Conservation (phyloP, 2,888 invertebrate genomes). For the Aproaerema taeniolella region DNA sequence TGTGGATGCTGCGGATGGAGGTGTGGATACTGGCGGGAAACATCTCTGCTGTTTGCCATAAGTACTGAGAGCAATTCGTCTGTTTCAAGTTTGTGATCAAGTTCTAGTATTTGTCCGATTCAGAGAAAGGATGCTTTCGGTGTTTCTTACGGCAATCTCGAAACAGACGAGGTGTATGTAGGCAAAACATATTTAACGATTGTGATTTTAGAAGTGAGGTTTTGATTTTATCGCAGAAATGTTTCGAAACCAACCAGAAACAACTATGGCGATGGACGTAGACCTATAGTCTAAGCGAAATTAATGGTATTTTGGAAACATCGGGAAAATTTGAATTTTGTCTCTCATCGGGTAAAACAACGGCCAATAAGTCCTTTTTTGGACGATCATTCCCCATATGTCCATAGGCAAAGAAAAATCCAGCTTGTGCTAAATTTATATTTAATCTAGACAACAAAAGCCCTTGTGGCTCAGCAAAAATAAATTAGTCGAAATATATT, state of each 20-base stretch:
- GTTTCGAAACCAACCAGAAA: conserved; percentile 37
- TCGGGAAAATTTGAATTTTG: conserved; percentile 46
- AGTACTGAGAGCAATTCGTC: too few species aligned
- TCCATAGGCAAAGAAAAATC: conserved; percentile 50
- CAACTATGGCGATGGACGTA: conserved; percentile 53
- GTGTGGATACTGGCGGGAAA: conserved; percentile 42
- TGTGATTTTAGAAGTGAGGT: too few species aligned
- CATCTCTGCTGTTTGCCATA: conserved; percentile 17
- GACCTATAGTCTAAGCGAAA: conserved; percentile 63
- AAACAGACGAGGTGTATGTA: too few species aligned
- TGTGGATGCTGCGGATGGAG: conserved; percentile 63
- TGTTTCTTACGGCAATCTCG: too few species aligned
- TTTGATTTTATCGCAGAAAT: conserved; percentile 44
- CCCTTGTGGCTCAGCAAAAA: conserved; percentile 29
- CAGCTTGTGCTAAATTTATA: conserved; percentile 31
- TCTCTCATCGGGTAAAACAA: conserved; percentile 13
- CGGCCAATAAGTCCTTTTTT: conserved; percentile 31
- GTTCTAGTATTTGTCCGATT: too few species aligned
- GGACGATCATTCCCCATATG: conserved; percentile 46
- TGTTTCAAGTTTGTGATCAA: too few species aligned
- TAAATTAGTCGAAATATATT: conserved; percentile 3
- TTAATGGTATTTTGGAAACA: conserved; percentile 38
- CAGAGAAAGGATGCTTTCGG: too few species aligned
- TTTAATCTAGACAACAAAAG: conserved; percentile 42
- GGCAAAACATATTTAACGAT: too few species aligned